A percentile compares a stretch with the other conserved stretches of the same genome.
Evolutionary conservation across 2,113 vertebrate species (phyloP).

Genomic region (Todiramphus saurophagus): DNA sequence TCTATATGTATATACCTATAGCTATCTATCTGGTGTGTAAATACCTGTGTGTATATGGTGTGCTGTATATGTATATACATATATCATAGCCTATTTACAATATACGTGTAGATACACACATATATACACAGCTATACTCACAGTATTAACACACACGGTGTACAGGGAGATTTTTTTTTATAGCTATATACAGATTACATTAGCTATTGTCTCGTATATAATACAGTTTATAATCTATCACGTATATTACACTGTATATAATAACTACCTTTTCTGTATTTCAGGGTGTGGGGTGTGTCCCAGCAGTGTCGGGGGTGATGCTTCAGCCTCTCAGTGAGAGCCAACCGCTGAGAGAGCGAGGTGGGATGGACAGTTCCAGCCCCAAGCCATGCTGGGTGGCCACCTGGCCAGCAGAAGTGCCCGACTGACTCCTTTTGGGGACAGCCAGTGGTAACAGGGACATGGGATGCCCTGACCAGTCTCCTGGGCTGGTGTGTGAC

Average conservation of each 20-base stretch:
- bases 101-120: too few relatives aligned
- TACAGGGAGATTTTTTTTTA: not conserved
- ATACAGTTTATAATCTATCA: not conserved
- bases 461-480: not conserved
- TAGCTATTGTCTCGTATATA: not conserved
- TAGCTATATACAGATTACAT: not conserved
- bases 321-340: not conserved
- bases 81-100: not conserved
- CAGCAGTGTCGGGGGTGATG: not conserved
- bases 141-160: not conserved
- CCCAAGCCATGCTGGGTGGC: accelerated
- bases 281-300: not conserved
- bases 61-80: not conserved
- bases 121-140: not conserved
- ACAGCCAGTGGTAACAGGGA: not conserved
- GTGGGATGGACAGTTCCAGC: not conserved
- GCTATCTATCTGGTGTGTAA: not conserved
- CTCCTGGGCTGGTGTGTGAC: not conserved
- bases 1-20: not conserved
- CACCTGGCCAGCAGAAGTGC: not conserved
- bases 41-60: not conserved
- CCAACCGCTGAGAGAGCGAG: accelerated
- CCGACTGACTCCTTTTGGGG: not conserved
- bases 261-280: not conserved
- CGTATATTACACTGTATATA: not conserved